Evolutionary conservation across 2,888 invertebrate species (phyloP).

Genomic region (Dysmachus trigonus): DNA sequence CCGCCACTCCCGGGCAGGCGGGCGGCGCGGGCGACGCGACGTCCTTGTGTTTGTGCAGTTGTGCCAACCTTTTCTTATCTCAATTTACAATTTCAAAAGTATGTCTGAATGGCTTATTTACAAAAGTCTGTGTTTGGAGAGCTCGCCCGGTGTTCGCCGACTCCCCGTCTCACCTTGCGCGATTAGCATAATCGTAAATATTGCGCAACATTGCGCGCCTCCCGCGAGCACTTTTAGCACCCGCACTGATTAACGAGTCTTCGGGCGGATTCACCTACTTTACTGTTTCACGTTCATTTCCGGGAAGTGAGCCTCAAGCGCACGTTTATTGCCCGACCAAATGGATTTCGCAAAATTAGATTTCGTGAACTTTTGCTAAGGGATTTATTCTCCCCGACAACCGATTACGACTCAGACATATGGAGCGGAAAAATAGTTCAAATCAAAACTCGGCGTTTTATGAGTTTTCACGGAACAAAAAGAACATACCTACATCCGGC

Average conservation of each 20-base stretch:
- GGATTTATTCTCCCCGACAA: not conserved
- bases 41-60: slow-evolving; percentile 29
- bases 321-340: not conserved
- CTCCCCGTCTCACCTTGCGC: slow-evolving; percentile 8
- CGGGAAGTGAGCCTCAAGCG: not conserved
- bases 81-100: slow-evolving; percentile 13
- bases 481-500: not conserved
- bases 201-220: slow-evolving; percentile 13
- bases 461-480: not conserved
- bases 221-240: not conserved
- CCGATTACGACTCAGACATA: not conserved
- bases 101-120: slow-evolving; percentile 28
- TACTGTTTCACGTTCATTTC: not conserved
- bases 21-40: not conserved
- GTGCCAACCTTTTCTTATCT: slow-evolving; percentile 33
- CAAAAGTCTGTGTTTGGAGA: slow-evolving; percentile 34
- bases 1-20: not conserved
- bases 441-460: not conserved
- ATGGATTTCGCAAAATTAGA: not conserved
- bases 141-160: not conserved
- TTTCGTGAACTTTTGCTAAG: not conserved
- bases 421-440: not conserved
- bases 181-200: slow-evolving; percentile 27
- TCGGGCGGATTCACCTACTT: not conserved
- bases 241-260: not conserved